phyloP scores from a whole-genome alignment of 2,113 vertebrate genomes.

The Carassius carassius region DNA sequence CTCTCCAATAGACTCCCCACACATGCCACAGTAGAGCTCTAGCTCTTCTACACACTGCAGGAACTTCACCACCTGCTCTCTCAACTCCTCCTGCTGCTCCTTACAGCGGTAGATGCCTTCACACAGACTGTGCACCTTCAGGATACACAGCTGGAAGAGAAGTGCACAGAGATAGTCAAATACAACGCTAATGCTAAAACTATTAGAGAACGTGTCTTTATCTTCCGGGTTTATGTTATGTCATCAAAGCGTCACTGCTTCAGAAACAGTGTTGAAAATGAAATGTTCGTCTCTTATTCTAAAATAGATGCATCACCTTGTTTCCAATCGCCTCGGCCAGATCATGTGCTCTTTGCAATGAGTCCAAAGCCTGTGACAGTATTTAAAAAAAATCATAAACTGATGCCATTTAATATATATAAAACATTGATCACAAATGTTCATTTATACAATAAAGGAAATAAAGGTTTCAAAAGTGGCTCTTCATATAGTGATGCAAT shows the following conservation, averaged over 20 bases:
- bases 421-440: neutral
- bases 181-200: too few species aligned
- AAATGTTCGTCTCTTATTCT: neutral
- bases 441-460: too few species aligned
- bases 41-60: slow-evolving; percentile 97
- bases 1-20: slow-evolving; percentile 96
- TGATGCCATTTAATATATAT: neutral
- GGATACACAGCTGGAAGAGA: slow-evolving; percentile 79
- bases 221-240: too few species aligned
- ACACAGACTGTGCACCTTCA: slow-evolving; percentile 91
- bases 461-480: too few species aligned
- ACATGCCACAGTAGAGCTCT: slow-evolving; percentile 98
- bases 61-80: slow-evolving; percentile 93
- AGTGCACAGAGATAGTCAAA: neutral
- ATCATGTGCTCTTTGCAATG: slow-evolving; percentile 87
- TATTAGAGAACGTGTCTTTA: too few species aligned
- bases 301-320: slow-evolving; percentile 78
- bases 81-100: slow-evolving; percentile 85
- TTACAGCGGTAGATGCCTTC: slow-evolving; percentile 86
- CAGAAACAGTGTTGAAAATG: neutral
- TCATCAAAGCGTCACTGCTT: neutral
- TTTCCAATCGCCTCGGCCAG: slow-evolving; percentile 92
- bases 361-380: slow-evolving; percentile 83
- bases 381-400: neutral
- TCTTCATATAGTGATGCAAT: too few species aligned